A percentile compares a stretch with the other conserved stretches of the same genome.
phyloP scores from a whole-genome alignment of 2,888 invertebrate species.

The Gryllus longicercus region DNA sequence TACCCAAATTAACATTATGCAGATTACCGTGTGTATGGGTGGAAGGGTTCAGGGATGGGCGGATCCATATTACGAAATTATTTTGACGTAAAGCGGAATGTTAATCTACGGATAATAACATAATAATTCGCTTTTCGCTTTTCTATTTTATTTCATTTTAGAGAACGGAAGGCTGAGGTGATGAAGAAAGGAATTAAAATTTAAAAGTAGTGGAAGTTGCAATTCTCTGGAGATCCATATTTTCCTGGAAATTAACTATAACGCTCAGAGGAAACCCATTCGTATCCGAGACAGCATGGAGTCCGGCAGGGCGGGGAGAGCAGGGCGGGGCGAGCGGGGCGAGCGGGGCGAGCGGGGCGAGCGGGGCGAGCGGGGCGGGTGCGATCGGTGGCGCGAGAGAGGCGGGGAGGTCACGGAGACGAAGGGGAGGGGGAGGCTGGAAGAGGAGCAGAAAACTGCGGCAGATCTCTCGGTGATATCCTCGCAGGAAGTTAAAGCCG shows the following conservation, averaged over 20 bases:
- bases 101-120: not conserved
- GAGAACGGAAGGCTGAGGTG: not conserved
- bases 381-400: too few relatives aligned
- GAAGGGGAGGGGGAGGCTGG: too few relatives aligned
- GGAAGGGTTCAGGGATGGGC: not conserved
- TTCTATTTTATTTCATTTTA: not conserved
- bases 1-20: not conserved
- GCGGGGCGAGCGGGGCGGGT: too few relatives aligned
- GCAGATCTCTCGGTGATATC: too few relatives aligned
- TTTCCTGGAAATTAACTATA: not conserved
- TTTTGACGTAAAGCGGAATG: slow-evolving; percentile 2
- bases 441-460: too few relatives aligned
- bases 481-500: too few relatives aligned
- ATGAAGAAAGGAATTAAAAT: not conserved
- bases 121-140: not conserved
- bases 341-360: too few relatives aligned
- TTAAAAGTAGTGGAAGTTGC: not conserved
- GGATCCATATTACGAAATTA: not conserved
- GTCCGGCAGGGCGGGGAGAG: too few relatives aligned
- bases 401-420: too few relatives aligned
- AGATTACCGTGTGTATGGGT: not conserved
- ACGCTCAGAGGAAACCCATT: too few relatives aligned
- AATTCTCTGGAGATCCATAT: not conserved
- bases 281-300: too few relatives aligned
- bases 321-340: too few relatives aligned